Evolutionary conservation across 23 tunicate species (phyloP), one percentile per base, ranked within the genome.

Genomic region (Phallusia fumigata): DNA sequence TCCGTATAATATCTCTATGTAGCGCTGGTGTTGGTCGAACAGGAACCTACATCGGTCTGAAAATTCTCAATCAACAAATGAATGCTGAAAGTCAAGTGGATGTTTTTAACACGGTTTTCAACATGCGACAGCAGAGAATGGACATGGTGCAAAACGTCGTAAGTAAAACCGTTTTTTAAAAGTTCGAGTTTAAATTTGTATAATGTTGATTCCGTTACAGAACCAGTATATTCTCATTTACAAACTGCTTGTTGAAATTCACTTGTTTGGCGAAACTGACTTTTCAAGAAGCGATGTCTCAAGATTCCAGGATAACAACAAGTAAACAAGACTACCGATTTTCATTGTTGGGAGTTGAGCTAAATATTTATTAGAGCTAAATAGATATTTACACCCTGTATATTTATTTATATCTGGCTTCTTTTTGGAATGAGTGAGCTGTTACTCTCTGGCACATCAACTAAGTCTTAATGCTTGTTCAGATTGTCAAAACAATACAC

Each of bases 11-110:
- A 10, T 5, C 10, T 5, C 10, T 58, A 6, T 24, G 16, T 16
- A 58, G 69, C 13, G 69, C 69, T 58, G 69, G 69, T 2, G 28
- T 58, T 58, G 69, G 69, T 3, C 69, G 69, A 58, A 58, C 69
- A 1, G 69, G 69, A 58, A 58, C 69, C 2, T 58, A 58, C 69
- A 58, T 58, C 28, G 69, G 69, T 6, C 69, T 58, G 26, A 16
- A 58, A 1, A 58, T 58, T 24, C 69, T 58, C 16, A 58, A 58
- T 6, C 8, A 58, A 6, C 69, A 58, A 13, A 58, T 58, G 16
- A 24, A 58, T 1, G 28, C 3, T 6, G 28, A 22, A 21, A 24
- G 13, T 21, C 26, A 22, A 22, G 13, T 58, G 8, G 69, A 58
- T 13, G 69, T 24, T 3, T 58, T 58, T 24, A 13, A 58, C 11